phyloP scores from a whole-genome alignment of 2,797 vertebrate species.

The Oryzias sinensis region DNA sequence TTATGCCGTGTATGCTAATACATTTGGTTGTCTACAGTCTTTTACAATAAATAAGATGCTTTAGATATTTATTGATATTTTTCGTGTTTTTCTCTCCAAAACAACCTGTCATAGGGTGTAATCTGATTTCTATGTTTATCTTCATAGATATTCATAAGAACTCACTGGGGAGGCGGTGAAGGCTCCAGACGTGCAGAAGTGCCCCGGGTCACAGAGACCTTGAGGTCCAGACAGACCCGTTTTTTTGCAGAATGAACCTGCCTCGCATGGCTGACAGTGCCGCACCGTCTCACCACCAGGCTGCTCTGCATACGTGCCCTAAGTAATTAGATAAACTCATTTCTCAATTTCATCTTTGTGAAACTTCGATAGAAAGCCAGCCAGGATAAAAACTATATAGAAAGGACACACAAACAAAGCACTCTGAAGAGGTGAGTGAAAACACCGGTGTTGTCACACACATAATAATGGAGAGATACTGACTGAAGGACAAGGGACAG shows the following conservation, averaged over 20 bases:
- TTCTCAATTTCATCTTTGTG: not conserved
- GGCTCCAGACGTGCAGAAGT: conserved; percentile 84
- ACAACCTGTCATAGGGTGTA: no score
- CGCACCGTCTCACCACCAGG: conserved; percentile 62
- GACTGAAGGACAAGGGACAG: conserved; percentile 82
- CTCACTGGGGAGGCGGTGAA: conserved; percentile 82
- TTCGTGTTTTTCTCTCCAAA: no score
- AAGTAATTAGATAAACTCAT: conserved; percentile 7
- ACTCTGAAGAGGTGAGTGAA: not conserved
- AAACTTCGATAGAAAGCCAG: not conserved
- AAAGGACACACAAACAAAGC: not conserved
- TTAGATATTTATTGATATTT: no score
- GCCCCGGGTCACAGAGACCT: conserved; percentile 80
- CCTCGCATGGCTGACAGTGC: conserved; percentile 81
- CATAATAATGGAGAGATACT: conserved; percentile 50
- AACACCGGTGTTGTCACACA: conserved; percentile 1
- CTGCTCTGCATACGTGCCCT: conserved; percentile 83
- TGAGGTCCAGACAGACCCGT: conserved; percentile 80
- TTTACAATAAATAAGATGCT: no score
- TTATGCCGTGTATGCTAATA: no score
- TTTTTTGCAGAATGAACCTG: conserved; percentile 83
- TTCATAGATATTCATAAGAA: not conserved
- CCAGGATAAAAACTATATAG: not conserved
- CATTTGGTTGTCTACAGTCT: no score
- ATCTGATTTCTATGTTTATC: no score